Conservation (phyloP, 2,888 invertebrate species). For the Drosophila anomalata region DNA sequence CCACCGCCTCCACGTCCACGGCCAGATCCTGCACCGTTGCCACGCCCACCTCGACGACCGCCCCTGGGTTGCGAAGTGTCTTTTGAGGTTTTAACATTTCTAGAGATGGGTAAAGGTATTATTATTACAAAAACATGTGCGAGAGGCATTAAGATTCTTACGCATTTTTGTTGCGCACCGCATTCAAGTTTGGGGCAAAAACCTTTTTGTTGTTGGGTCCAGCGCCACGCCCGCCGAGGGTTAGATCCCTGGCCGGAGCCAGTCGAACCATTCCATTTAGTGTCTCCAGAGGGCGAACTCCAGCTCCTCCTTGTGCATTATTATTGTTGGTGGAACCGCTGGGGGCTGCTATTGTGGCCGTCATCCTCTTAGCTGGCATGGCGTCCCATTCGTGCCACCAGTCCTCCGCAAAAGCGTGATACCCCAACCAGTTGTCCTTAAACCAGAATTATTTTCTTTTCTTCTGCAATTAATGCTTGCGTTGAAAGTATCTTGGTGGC, state of each 20-base stretch:
- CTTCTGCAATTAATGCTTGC: background rate
- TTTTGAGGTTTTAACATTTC: constrained; percentile 83
- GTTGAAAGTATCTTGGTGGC: background rate
- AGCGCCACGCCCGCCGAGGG: constrained; percentile 84
- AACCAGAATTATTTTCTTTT: background rate
- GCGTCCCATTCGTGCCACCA: constrained; percentile 37
- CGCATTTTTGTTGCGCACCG: constrained; percentile 86
- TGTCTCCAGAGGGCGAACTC: constrained; percentile 40
- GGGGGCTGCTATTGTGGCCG: constrained; percentile 43
- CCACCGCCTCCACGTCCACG: constrained; percentile 72
- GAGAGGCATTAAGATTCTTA: constrained; percentile 60
- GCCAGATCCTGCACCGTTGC: constrained; percentile 49
- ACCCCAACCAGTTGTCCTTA: background rate
- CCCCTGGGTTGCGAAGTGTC: constrained; percentile 77
- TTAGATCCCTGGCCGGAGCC: constrained; percentile 86
- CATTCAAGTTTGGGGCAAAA: constrained; percentile 87
- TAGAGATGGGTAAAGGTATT: constrained; percentile 27
- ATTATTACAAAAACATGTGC: background rate
- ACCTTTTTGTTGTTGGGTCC: constrained; percentile 85
- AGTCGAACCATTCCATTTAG: constrained; percentile 66
- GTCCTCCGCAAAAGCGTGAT: constrained; percentile 1
- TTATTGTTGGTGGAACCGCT: constrained; percentile 29
- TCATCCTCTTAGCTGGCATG: constrained; percentile 63
- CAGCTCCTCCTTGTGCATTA: constrained; percentile 10
- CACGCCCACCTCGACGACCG: constrained; percentile 63